Percentiles rank a stretch among this genome's conserved stretches.
phyloP scores from a whole-genome alignment of 2,888 invertebrate genomes.

The Brachyopa scutellaris region DNA sequence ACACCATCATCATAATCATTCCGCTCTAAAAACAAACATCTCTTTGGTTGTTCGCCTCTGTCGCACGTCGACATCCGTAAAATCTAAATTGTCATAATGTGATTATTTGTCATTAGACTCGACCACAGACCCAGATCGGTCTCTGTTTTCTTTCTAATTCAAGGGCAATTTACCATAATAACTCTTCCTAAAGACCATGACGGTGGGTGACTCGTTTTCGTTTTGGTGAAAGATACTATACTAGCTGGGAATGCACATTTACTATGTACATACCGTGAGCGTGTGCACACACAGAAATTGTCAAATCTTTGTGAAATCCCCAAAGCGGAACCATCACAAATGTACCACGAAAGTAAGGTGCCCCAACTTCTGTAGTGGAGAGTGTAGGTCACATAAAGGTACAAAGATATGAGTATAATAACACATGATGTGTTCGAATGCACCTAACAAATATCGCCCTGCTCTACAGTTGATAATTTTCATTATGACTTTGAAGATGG shows the following conservation, averaged over 20 bases:
- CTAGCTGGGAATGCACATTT: too few relatives aligned
- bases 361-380: neutral
- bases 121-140: neutral
- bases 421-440: conserved; percentile 14
- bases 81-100: conserved; percentile 48
- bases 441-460: conserved; percentile 9
- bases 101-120: conserved; percentile 62
- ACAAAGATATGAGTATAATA: too few relatives aligned
- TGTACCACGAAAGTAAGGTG: conserved; percentile 37
- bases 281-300: conserved; percentile 32
- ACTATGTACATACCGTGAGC: too few relatives aligned
- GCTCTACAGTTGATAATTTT: neutral
- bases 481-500: neutral
- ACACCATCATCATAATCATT: conserved; percentile 19
- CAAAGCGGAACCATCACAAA: conserved; percentile 53
- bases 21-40: conserved; percentile 26
- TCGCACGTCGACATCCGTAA: conserved; percentile 1
- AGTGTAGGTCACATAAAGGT: too few relatives aligned
- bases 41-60: conserved; percentile 30
- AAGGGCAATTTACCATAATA: conserved; percentile 64
- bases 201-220: conserved; percentile 41
- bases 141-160: conserved; percentile 25
- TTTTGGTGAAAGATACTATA: neutral
- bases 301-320: conserved; percentile 39
- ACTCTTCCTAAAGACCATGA: conserved; percentile 61